Base-by-base conservation (phyloP, 2,888 invertebrate species). In the Plebejus argus region DNA sequence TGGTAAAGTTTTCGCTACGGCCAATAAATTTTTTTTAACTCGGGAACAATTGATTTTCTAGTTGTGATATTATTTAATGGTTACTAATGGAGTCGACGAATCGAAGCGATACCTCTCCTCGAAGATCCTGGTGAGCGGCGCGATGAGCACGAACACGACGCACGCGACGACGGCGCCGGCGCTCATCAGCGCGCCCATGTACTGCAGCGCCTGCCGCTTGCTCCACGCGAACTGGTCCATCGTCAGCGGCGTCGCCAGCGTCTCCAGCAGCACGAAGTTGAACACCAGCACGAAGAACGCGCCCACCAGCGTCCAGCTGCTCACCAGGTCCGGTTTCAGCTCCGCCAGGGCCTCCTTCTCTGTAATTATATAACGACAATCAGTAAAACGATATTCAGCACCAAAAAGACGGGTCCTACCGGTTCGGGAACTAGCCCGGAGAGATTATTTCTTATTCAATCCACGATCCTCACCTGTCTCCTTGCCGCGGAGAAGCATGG, bases 191-290 rank as follows among this genome's bases (percentile, higher is more conserved):
- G 97, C 94, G 75, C 98, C 98, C 96, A 98, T 97, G 87, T 97
- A 96, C 89, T 96, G 95, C 58, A 98, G 91, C 15, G 98, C 96
- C 86, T 97, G 95, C 76, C 94, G 90, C 91, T 97, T 96, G 79
- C 95, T 95, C 98, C 98, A 98, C 49, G 96, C 98, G 90, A 98
- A 98, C 92, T 98, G 97, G 88, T 98, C 98, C 97, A 97, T 98
- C 49, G 97, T 97, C 77, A 98, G 94, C 3, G 97, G 96, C 12
- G 98, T 97, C 33, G 97, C 98, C 81, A 98, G 94, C 75, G 98
- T 98, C 95, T 98, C 98, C 83, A 98, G 93, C 80, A 98, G 94
- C 84, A 98, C 98, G 90, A 98, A 98, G 93, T 97, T 98, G 89
- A 98, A 98, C 77, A 97, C 97, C 82, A 98, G 94, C 81, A 97